phyloP scores from a whole-genome alignment of 2,797 vertebrate species.

The Enteromius radiatus region DNA sequence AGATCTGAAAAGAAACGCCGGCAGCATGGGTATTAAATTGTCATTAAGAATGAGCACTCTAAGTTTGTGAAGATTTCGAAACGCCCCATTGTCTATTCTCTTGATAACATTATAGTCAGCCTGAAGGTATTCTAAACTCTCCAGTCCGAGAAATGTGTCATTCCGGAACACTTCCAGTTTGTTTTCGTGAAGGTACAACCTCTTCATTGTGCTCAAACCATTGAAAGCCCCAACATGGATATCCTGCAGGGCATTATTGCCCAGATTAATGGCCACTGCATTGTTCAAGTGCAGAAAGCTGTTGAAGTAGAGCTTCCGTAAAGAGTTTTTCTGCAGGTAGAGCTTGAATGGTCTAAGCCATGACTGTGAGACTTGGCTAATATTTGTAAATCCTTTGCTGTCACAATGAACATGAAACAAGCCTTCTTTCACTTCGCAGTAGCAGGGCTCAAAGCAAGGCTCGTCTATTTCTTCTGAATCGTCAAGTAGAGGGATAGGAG shows the following conservation, averaged over 20 bases:
- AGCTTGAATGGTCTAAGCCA: constrained; percentile 96
- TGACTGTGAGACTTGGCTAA: constrained; percentile 83
- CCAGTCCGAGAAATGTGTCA: constrained; percentile 95
- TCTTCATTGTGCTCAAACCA: constrained; percentile 91
- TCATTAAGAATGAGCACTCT: constrained; percentile 98
- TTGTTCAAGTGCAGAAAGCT: constrained; percentile 98
- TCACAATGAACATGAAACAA: constrained; percentile 98
- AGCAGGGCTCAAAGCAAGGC: constrained; percentile 88
- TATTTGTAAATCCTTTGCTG: constrained; percentile 92
- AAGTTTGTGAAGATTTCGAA: constrained; percentile 96
- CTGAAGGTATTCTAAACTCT: constrained; percentile 98
- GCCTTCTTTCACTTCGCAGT: constrained; percentile 96
- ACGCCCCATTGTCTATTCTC: constrained; percentile 95
- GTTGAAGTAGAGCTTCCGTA: constrained; percentile 98
- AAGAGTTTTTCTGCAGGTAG: constrained; percentile 97
- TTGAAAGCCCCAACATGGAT: constrained; percentile 96
- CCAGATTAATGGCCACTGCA: constrained; percentile 97
- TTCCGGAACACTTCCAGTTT: constrained; percentile 98
- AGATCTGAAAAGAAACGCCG: constrained; percentile 82
- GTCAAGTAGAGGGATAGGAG: constrained; percentile 78
- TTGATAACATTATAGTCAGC: constrained; percentile 98
- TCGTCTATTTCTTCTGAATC: constrained; percentile 81
- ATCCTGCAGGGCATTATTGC: constrained; percentile 98
- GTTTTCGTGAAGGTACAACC: constrained; percentile 98
- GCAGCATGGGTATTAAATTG: constrained; percentile 95